Conservation (phyloP, 2,888 invertebrate genomes). For the Ptilodon capucinus region DNA sequence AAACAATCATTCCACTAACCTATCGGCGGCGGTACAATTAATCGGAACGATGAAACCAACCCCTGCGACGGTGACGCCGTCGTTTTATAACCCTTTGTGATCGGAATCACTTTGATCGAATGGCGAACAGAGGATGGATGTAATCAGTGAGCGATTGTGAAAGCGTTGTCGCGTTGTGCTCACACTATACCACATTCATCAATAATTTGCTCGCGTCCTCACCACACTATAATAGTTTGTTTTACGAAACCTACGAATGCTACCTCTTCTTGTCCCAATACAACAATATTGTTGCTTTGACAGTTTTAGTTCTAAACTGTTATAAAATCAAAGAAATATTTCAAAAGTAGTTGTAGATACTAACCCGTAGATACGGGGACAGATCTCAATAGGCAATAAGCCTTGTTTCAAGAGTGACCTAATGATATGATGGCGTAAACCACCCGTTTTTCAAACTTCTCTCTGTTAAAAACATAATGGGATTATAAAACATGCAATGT, state of each 20-base stretch:
- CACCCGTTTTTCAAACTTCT: too few species aligned
- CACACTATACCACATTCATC: slow-evolving; percentile 36
- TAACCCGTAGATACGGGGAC: too few species aligned
- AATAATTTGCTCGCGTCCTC: slow-evolving; percentile 6
- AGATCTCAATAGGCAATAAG: too few species aligned
- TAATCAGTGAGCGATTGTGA: slow-evolving; percentile 63
- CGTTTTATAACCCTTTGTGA: slow-evolving; percentile 74
- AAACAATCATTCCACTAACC: slow-evolving; percentile 35
- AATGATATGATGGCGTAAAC: too few species aligned
- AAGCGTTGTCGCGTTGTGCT: slow-evolving; percentile 34
- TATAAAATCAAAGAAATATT: too few species aligned
- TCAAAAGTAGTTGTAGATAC: too few species aligned
- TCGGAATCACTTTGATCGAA: slow-evolving; percentile 71
- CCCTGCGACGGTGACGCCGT: slow-evolving; percentile 53
- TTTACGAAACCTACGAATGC: too few species aligned
- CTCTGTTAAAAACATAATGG: neutral
- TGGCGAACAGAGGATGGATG: slow-evolving; percentile 58
- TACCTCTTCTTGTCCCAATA: too few species aligned
- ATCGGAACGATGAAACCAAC: slow-evolving; percentile 49
- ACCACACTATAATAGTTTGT: neutral
- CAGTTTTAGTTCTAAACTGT: too few species aligned
- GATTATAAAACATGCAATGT: neutral
- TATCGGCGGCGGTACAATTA: slow-evolving; percentile 59
- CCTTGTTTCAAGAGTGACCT: too few species aligned
- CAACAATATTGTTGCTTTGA: too few species aligned